Evolutionary conservation across 2,797 vertebrate genomes (phyloP).

Genomic region (Mormyrus hasselquistii): DNA sequence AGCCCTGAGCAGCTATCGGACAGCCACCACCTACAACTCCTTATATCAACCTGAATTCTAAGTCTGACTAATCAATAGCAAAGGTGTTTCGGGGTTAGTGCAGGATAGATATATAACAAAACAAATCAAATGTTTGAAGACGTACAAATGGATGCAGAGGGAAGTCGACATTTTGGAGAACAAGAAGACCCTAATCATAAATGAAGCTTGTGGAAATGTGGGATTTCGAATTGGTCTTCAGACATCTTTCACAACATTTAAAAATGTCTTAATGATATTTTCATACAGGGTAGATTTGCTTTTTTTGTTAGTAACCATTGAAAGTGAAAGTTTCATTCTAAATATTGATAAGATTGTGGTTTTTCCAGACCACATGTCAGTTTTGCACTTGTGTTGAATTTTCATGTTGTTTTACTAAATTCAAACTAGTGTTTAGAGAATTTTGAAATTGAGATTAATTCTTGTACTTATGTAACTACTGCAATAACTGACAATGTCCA

Average conservation of each 20-base stretch:
- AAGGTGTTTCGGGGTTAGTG: background rate
- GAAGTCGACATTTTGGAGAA: background rate
- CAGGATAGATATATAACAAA: background rate
- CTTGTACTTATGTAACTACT: no score
- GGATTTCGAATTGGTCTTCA: background rate
- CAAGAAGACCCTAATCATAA: background rate
- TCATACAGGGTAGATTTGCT: background rate
- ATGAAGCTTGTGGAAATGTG: background rate
- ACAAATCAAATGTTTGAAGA: background rate
- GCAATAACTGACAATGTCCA: background rate
- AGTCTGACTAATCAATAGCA: background rate
- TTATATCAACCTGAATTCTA: background rate
- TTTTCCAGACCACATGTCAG: background rate
- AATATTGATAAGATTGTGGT: background rate
- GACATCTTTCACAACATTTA: background rate
- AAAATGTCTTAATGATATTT: background rate
- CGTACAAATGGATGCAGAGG: background rate
- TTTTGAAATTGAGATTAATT: constrained; percentile 3
- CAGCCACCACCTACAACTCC: background rate
- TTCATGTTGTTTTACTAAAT: background rate
- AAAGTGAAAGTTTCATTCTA: constrained; percentile 6
- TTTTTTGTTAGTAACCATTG: background rate
- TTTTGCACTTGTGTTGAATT: background rate
- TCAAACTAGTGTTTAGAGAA: background rate
- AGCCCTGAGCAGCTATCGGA: background rate